These are phyloP conservation scores for Cryptoblepharus egeriae DNA, from an alignment of 2,797 vertebrate genomes.

Conservation along the genomic window DNA sequence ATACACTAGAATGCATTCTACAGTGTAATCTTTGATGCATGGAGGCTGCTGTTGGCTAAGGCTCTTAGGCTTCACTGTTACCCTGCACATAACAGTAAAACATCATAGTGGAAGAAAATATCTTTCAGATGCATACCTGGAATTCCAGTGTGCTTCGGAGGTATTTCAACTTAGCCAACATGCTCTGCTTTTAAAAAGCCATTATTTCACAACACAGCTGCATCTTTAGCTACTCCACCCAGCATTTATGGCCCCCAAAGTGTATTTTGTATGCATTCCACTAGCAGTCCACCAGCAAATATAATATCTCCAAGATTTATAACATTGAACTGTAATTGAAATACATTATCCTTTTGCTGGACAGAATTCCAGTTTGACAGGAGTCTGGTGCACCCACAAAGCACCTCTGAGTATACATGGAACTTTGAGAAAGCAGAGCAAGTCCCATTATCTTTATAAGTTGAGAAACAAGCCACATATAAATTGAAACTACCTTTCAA, in stretches of 20 bases:
- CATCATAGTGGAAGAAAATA: conserved; percentile 50
- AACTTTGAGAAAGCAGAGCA: not conserved
- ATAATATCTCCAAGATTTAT: not conserved
- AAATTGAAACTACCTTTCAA: no score
- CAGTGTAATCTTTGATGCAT: not conserved
- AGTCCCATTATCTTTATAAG: not conserved
- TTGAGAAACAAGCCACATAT: not conserved
- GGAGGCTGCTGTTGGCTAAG: not conserved
- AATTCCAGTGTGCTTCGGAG: conserved; percentile 74
- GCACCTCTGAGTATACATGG: not conserved
- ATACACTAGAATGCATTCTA: not conserved
- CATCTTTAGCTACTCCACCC: conserved; percentile 59
- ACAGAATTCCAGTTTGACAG: not conserved
- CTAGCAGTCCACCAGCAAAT: not conserved
- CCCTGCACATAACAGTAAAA: conserved; percentile 35
- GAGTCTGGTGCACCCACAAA: not conserved
- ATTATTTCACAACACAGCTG: conserved; percentile 71
- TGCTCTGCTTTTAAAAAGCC: conserved; percentile 59
- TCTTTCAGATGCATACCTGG: conserved; percentile 74
- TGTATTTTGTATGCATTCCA: conserved; percentile 5
- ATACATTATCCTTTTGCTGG: not conserved
- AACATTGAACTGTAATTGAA: not conserved
- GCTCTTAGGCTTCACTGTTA: not conserved
- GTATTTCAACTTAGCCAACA: conserved; percentile 71
- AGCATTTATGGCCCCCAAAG: not conserved